Conservation (phyloP, 2,797 vertebrate genomes). For the Sciaenops ocellatus region DNA sequence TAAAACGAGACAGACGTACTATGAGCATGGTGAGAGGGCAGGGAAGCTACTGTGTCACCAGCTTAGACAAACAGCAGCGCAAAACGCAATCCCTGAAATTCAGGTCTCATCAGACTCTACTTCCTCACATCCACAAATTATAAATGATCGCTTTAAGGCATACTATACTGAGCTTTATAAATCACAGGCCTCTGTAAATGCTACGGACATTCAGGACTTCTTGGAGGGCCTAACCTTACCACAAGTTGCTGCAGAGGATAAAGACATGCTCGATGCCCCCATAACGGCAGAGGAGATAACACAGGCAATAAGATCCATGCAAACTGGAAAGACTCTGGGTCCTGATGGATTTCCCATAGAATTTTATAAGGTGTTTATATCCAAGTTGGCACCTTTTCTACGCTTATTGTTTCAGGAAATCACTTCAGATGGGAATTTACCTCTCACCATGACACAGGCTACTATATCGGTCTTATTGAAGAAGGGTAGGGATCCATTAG, state of each 20-base stretch:
- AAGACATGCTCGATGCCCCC: too few species aligned
- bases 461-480: constrained; percentile 1
- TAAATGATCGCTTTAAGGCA: not conserved
- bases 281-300: too few species aligned
- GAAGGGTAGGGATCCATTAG: not conserved
- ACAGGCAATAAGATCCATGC: not conserved
- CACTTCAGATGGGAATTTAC: not conserved
- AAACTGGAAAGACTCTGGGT: not conserved
- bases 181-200: not conserved
- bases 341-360: not conserved
- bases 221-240: too few species aligned
- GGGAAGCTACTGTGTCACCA: not conserved
- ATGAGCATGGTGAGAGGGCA: not conserved
- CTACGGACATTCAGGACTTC: too few species aligned
- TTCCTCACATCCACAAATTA: not conserved
- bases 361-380: not conserved
- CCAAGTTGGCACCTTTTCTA: not conserved
- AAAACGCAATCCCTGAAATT: not conserved
- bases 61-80: not conserved
- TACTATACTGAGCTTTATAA: not conserved
- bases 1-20: not conserved
- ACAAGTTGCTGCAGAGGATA: too few species aligned
- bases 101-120: not conserved
- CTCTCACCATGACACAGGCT: constrained; percentile 9
- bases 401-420: not conserved